These are phyloP conservation scores for Hapalemur alaotrensis DNA, from an alignment of 2,797 vertebrate species.

Conservation along the genomic window DNA sequence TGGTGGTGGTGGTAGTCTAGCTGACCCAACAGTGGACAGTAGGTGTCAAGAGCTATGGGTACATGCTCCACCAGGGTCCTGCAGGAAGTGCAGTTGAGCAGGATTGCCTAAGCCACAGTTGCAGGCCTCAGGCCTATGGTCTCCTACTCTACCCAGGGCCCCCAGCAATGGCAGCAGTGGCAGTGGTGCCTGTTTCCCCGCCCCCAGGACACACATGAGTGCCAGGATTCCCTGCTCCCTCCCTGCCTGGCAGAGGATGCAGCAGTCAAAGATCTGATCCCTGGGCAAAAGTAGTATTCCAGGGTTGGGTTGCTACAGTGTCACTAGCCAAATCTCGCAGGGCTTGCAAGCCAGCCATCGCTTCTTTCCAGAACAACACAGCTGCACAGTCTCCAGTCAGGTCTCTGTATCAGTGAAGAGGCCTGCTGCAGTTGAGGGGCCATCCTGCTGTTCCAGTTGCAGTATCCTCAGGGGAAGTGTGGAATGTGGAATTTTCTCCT, in stretches of 20 bases:
- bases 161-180: neutral
- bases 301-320: neutral
- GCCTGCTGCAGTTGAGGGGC: no score
- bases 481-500: neutral
- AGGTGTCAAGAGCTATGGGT: neutral
- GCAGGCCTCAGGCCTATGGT: no score
- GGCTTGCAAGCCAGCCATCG: neutral
- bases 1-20: neutral
- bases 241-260: neutral
- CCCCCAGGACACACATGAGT: neutral
- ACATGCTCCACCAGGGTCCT: neutral
- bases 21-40: neutral
- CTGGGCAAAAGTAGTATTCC: neutral
- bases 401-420: neutral
- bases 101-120: no score
- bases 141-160: neutral
- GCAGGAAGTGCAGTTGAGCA: no score
- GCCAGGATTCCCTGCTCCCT: neutral
- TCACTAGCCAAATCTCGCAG: neutral
- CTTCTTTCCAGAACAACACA: neutral
- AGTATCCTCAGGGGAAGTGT: neutral
- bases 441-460: neutral
- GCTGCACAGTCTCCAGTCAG: no score
- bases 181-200: neutral
- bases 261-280: neutral